phyloP scores from a whole-genome alignment of 2,888 invertebrate genomes.

The Caradrina clavipalpis region DNA sequence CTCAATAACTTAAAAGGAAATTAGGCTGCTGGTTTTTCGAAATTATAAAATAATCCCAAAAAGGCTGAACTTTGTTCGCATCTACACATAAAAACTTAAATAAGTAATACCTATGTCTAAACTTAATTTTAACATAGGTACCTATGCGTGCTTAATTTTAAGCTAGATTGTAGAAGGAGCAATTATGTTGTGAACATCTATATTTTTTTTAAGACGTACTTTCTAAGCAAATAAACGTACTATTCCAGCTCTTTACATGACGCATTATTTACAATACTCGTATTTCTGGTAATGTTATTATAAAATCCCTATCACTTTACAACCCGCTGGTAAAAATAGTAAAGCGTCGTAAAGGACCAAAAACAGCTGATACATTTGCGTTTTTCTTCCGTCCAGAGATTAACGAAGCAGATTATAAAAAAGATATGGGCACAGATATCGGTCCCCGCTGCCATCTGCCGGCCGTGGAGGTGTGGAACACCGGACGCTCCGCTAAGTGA shows the following conservation, averaged over 20 bases:
- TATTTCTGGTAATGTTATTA: neutral
- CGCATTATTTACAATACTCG: neutral
- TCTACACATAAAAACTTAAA: no score
- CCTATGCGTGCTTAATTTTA: no score
- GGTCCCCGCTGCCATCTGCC: constrained; percentile 43
- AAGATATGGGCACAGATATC: constrained; percentile 24
- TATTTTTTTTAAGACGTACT: no score
- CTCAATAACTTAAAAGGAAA: no score
- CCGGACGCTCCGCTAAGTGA: constrained; percentile 32
- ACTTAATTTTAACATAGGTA: no score
- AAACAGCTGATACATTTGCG: constrained; percentile 21
- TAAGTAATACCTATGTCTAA: no score
- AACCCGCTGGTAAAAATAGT: neutral
- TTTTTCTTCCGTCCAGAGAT: constrained; percentile 3
- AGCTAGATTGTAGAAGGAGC: no score
- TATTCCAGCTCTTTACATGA: neutral
- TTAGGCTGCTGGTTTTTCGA: no score
- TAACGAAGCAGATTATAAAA: constrained; percentile 27
- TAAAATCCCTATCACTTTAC: neutral
- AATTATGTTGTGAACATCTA: no score
- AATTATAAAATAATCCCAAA: no score
- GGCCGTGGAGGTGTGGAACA: neutral
- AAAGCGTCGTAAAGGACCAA: neutral
- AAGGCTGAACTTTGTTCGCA: no score
- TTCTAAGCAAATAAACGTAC: no score